Percentiles rank a stretch among this genome's conserved stretches.
These are phyloP conservation scores for Tragulus kanchil DNA, from an alignment of 2,113 vertebrate genomes.

Conservation along the genomic window DNA sequence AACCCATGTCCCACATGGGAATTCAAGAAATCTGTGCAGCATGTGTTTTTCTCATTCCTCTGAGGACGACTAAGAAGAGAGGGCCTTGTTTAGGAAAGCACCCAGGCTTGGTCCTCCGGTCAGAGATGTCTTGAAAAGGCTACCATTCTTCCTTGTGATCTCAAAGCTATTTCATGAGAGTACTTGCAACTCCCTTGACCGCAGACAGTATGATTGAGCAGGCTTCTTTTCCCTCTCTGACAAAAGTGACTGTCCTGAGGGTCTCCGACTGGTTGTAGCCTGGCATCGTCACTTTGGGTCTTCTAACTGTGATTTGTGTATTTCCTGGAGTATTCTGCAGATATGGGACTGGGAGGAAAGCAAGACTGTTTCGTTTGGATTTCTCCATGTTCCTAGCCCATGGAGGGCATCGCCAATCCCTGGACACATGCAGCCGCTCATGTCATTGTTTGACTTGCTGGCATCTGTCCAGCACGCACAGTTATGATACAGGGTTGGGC, in stretches of 20 bases:
- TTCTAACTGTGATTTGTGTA: neutral
- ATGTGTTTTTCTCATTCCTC: conserved; percentile 56
- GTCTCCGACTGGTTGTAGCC: neutral
- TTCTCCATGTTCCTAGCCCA: neutral
- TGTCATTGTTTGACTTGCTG: neutral
- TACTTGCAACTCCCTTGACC: neutral
- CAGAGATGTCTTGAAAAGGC: neutral
- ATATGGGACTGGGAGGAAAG: neutral
- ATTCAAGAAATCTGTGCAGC: conserved; percentile 78
- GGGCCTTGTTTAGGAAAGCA: neutral
- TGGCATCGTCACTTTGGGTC: neutral
- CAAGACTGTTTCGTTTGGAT: neutral
- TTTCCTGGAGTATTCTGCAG: neutral
- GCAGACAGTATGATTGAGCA: neutral
- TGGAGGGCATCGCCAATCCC: neutral
- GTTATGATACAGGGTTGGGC: neutral
- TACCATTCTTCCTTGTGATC: neutral
- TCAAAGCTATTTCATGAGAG: neutral
- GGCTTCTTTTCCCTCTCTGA: neutral
- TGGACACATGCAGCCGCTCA: neutral
- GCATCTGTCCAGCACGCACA: neutral
- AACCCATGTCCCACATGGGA: conserved; percentile 35
- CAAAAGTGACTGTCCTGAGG: neutral
- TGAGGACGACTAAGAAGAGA: neutral
- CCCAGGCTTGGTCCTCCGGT: neutral